These are phyloP conservation scores for Drosophila nasuta DNA, from an alignment of 1,140 invertebrate species.

Conservation along the genomic window DNA sequence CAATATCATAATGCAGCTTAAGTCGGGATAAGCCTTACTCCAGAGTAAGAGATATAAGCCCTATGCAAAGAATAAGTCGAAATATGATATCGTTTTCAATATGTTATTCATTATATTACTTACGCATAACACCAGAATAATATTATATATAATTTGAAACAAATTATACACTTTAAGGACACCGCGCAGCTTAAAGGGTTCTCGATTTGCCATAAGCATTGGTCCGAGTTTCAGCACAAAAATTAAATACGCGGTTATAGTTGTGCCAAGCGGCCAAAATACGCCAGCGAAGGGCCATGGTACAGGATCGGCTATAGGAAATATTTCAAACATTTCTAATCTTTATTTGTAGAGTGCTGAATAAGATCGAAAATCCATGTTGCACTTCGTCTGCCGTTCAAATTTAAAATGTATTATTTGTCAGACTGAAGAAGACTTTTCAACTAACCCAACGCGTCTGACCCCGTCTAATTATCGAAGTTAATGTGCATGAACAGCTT, in stretches of 20 bases:
- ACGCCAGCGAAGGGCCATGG: slow-evolving; percentile 88
- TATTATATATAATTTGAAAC: slow-evolving; percentile 86
- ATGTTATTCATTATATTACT: slow-evolving; percentile 6
- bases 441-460: no score
- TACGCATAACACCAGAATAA: slow-evolving; percentile 22
- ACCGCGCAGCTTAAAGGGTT: slow-evolving; percentile 91
- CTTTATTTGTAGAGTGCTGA: no score
- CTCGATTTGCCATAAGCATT: slow-evolving; percentile 91
- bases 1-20: slow-evolving; percentile 39
- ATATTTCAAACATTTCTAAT: slow-evolving; percentile 36
- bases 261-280: slow-evolving; percentile 89
- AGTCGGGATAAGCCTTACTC: slow-evolving; percentile 13
- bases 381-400: background rate
- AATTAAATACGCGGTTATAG: slow-evolving; percentile 90
- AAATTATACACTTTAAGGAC: slow-evolving; percentile 92
- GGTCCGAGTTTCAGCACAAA: slow-evolving; percentile 88
- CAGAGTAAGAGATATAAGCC: slow-evolving; percentile 12
- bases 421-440: no score
- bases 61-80: background rate
- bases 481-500: no score
- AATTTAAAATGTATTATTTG: no score
- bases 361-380: background rate
- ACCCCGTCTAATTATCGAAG: no score
- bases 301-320: slow-evolving; percentile 44
- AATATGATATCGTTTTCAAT: background rate